Evolutionary conservation across 2,797 vertebrate species (phyloP).

Genomic region (Rhynchonycteris naso): DNA sequence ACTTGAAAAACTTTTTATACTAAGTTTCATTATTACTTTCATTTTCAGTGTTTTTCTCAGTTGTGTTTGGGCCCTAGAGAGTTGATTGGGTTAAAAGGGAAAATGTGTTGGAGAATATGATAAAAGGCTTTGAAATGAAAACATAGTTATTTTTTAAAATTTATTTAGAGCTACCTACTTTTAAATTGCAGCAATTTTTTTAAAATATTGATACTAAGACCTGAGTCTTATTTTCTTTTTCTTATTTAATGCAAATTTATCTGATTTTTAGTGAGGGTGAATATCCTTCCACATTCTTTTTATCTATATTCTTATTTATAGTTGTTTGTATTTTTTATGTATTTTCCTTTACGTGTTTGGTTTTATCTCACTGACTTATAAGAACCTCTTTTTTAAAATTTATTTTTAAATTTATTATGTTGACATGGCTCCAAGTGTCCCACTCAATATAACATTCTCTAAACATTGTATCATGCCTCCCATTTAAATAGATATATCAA

Average conservation of each 20-base stretch:
- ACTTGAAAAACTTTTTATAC: background rate
- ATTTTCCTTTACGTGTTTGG: too few relatives aligned
- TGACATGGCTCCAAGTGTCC: too few relatives aligned
- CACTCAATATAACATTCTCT: too few relatives aligned
- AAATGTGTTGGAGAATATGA: conserved; percentile 33
- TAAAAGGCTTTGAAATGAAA: conserved; percentile 27
- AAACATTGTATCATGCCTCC: too few relatives aligned
- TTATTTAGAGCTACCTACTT: background rate
- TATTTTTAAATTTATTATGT: too few relatives aligned
- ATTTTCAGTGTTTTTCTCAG: conserved; percentile 1
- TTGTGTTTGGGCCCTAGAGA: background rate
- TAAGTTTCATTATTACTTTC: conserved; percentile 36
- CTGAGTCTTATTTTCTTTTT: conserved; percentile 29
- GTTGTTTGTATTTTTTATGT: too few relatives aligned
- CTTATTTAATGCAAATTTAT: too few relatives aligned
- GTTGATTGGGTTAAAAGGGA: conserved; percentile 28
- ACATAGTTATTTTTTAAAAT: background rate
- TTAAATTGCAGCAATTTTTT: conserved; percentile 24
- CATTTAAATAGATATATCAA: conserved; percentile 37
- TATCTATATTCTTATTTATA: too few relatives aligned
- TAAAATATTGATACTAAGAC: conserved; percentile 46
- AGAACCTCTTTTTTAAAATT: too few relatives aligned
- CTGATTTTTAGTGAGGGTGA: too few relatives aligned
- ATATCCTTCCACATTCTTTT: too few relatives aligned
- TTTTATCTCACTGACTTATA: too few relatives aligned